Evolutionary conservation across 2,797 vertebrate species (phyloP), one percentile per base, ranked within the genome.

Genomic region (Pangasius djambal): DNA sequence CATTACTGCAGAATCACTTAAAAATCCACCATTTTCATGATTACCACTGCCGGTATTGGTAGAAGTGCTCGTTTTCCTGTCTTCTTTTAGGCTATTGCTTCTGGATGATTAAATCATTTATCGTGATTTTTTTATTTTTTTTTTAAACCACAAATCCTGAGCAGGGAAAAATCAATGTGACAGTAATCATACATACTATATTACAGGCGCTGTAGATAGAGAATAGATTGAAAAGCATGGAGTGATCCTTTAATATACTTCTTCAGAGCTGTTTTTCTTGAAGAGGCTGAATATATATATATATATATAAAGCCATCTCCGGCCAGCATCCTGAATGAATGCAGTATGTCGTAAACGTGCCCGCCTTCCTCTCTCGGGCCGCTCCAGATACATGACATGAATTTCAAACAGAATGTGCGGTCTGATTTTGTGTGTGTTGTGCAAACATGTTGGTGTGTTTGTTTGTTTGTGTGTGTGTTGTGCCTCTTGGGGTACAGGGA

Each of bases 341-440:
- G 65, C 75, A 31, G 6, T 28, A 70, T 25, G 25, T 81, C 5
- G 6, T 85, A 22, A 69, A 85, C 31, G 81, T 48, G 16, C 48
- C 85, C 69, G 63, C 28, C 86, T 55, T 83, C 74, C 63, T 75
- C 72, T 87, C 89, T 82, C 75, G 74, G 90, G 70, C 18, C 52
- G 52, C 83, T 72, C 85, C 84, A 83, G 81, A 88, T 81, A 87
- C 61, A 75, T 40, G 59, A 65, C 72, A 74, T 72, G 57, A 83
- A 74, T 87, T 88, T 79, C 18, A 91, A 88, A 88, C 48, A 77
- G 20, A 40, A 34, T 88, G 77, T 61, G 52, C 52, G 22, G 78
- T 55, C 61, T 72, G 55, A 67, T 77, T 82, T 59, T 44, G 59
- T 85, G 34, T 85, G 65, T 86, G 67, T 70, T 34, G 70, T 79